These are phyloP conservation scores for Oncorhynchus gorbuscha DNA, from an alignment of 2,113 vertebrate species.

Conservation along the genomic window DNA sequence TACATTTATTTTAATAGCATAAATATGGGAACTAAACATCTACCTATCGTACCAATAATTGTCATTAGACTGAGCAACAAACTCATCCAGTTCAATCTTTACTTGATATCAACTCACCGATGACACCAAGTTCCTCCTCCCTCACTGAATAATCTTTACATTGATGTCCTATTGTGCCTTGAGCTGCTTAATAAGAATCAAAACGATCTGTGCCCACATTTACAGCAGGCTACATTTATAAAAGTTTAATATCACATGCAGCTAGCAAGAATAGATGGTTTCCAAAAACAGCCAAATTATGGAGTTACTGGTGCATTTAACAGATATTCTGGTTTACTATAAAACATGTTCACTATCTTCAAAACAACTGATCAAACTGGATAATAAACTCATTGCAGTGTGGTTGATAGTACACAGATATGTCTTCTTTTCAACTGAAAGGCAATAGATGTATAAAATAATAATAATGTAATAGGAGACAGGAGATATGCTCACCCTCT, in stretches of 20 bases:
- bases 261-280: background rate
- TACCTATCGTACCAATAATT: background rate
- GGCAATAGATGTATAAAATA: too few relatives aligned
- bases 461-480: background rate
- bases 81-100: background rate
- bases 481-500: constrained; percentile 21
- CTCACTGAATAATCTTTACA: background rate
- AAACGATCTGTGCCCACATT: background rate
- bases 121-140: background rate
- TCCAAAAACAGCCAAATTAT: background rate
- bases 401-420: too few relatives aligned
- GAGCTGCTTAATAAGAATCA: background rate
- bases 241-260: background rate
- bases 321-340: background rate
- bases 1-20: too few relatives aligned
- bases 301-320: background rate
- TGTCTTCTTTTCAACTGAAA: too few relatives aligned
- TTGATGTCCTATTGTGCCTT: background rate
- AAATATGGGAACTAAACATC: background rate
- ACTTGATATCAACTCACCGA: background rate
- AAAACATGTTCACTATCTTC: background rate
- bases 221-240: background rate
- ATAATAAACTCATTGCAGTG: too few relatives aligned
- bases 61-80: background rate
- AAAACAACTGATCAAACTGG: background rate